A percentile compares a stretch with the other conserved stretches of the same genome.
These are phyloP conservation scores for Drosophila subpulchrella DNA, from an alignment of 1,140 invertebrate genomes.

Conservation along the genomic window DNA sequence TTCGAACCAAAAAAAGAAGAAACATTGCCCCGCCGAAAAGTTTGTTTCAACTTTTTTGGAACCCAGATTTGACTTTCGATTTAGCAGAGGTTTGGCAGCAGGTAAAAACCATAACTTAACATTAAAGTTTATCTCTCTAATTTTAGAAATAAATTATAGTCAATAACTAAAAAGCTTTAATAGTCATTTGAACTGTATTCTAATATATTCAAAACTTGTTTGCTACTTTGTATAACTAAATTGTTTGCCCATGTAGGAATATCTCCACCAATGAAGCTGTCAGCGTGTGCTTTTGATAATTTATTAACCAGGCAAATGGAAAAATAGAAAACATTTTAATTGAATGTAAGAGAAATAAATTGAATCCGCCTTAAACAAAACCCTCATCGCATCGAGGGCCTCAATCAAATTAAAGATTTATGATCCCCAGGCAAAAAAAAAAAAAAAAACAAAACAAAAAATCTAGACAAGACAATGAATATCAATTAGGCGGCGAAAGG, in stretches of 20 bases:
- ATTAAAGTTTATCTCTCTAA: too few species aligned
- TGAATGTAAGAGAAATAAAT: slow-evolving; percentile 48
- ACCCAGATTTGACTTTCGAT: slow-evolving; percentile 2
- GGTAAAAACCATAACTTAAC: background rate
- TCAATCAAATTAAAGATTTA: slow-evolving; percentile 58
- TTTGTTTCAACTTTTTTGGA: slow-evolving; percentile 13
- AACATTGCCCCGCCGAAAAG: background rate
- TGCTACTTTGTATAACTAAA: background rate
- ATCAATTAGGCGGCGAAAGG: slow-evolving; percentile 44
- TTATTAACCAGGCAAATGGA: slow-evolving; percentile 37
- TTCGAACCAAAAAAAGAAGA: background rate
- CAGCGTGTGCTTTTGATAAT: slow-evolving; percentile 10
- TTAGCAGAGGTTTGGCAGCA: background rate
- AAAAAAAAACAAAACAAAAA: slow-evolving; percentile 16
- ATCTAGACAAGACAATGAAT: slow-evolving; percentile 57
- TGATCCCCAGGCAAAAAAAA: slow-evolving; percentile 32
- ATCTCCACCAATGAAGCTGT: slow-evolving; percentile 1
- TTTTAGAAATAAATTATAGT: background rate
- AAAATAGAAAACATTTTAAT: slow-evolving; percentile 45
- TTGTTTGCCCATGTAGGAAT: background rate
- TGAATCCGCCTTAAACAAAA: slow-evolving; percentile 53
- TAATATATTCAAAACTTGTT: too few species aligned
- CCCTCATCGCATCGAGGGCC: slow-evolving; percentile 45
- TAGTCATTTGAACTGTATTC: too few species aligned
- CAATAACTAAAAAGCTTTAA: too few species aligned